phyloP scores from a whole-genome alignment of 2,888 invertebrate species.

The Thera obeliscata region DNA sequence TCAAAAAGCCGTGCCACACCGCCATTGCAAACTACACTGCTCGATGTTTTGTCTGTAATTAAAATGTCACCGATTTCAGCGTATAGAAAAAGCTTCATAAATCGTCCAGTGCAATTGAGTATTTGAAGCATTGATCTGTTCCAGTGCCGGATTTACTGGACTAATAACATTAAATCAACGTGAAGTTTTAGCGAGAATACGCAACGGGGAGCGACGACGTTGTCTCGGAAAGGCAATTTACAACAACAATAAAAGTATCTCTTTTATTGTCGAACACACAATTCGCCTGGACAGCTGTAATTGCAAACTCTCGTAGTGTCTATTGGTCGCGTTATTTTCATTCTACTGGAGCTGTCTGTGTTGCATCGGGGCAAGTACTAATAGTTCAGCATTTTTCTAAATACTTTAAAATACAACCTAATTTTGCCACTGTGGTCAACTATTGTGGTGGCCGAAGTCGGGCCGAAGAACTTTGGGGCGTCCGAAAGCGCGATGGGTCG shows the following conservation, averaged over 20 bases:
- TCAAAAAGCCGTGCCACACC: neutral
- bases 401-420: neutral
- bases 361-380: neutral
- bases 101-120: constrained; percentile 38
- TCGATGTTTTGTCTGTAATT: neutral
- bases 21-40: neutral
- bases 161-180: constrained; percentile 71
- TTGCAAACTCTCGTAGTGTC: constrained; percentile 76
- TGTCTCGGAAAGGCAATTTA: constrained; percentile 69
- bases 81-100: constrained; percentile 10
- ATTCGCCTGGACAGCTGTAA: constrained; percentile 81
- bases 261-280: constrained; percentile 79
- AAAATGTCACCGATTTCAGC: neutral
- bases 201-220: constrained; percentile 65
- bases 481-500: too few species aligned
- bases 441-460: neutral
- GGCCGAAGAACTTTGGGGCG: too few species aligned
- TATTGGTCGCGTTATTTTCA: constrained; percentile 78
- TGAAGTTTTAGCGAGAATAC: constrained; percentile 64
- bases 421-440: neutral
- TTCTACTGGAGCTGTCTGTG: constrained; percentile 51
- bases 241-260: constrained; percentile 80
- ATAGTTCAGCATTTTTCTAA: neutral
- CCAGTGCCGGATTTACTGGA: constrained; percentile 52
- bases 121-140: constrained; percentile 41